Percentiles rank a stretch among this genome's conserved stretches.
These are phyloP conservation scores for Meteorus cinctellus DNA, from an alignment of 2,888 invertebrate genomes.

Conservation along the genomic window DNA sequence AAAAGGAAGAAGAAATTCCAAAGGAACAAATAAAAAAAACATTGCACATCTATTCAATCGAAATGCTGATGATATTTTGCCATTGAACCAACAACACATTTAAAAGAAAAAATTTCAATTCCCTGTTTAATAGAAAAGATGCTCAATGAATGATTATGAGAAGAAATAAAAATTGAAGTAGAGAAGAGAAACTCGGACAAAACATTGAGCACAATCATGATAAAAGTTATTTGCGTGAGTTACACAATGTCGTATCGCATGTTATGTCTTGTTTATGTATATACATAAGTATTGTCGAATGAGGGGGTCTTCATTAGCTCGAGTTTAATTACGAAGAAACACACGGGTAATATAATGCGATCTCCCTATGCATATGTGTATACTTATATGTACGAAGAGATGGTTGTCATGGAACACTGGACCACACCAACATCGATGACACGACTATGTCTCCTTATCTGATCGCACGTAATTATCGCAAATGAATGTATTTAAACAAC, in stretches of 20 bases:
- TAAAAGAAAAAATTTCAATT: too few species aligned
- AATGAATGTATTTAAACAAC: constrained; percentile 39
- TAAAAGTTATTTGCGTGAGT: constrained; percentile 40
- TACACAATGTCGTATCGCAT: constrained; percentile 5
- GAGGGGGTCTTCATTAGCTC: constrained; percentile 64
- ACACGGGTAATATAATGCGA: not conserved
- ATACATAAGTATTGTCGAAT: constrained; percentile 33
- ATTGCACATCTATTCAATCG: too few species aligned
- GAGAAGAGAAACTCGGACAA: not conserved
- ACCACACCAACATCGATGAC: constrained; percentile 49
- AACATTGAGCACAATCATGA: constrained; percentile 22
- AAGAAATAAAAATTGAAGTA: not conserved
- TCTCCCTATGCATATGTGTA: too few species aligned
- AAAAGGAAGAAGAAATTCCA: too few species aligned
- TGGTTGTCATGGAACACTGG: constrained; percentile 23
- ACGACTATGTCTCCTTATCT: constrained; percentile 58
- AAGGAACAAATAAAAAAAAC: too few species aligned
- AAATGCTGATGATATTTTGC: too few species aligned
- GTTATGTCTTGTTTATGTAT: constrained; percentile 45
- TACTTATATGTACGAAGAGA: not conserved
- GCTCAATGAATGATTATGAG: too few species aligned
- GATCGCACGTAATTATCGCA: constrained; percentile 64
- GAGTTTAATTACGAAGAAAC: constrained; percentile 63
- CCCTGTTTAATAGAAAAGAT: too few species aligned
- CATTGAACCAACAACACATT: too few species aligned